phyloP scores from a whole-genome alignment of 1,140 invertebrate genomes.

The Copidosoma floridanum region DNA sequence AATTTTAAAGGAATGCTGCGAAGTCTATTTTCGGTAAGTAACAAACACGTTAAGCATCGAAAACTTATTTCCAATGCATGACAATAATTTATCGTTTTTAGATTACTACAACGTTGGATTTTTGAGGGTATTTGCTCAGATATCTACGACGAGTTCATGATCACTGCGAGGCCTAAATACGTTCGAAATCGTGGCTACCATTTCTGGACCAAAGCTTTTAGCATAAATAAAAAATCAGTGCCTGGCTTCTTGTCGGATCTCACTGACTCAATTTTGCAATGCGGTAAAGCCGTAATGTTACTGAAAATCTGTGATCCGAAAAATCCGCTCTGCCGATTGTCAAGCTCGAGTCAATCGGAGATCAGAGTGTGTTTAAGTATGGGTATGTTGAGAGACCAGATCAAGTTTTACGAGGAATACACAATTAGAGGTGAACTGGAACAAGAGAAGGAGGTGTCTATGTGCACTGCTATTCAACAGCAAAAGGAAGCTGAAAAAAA shows the following conservation, averaged over 20 bases:
- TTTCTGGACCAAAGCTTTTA: constrained; percentile 64
- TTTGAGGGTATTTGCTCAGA: constrained; percentile 64
- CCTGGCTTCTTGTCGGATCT: constrained; percentile 60
- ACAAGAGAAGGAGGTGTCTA: constrained; percentile 38
- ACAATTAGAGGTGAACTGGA: constrained; percentile 37
- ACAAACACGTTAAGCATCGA: constrained; percentile 5
- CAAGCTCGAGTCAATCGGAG: constrained; percentile 56
- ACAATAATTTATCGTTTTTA: constrained; percentile 36
- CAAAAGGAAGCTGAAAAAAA: constrained; percentile 39
- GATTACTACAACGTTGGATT: constrained; percentile 64
- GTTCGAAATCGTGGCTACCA: constrained; percentile 57
- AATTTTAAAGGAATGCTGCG: constrained; percentile 60
- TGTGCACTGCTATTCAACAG: constrained; percentile 42
- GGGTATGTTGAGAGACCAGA: constrained; percentile 56
- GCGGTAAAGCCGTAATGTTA: constrained; percentile 62
- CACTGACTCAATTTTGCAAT: constrained; percentile 60
- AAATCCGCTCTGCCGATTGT: constrained; percentile 60
- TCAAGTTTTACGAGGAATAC: constrained; percentile 56
- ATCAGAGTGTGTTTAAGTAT: constrained; percentile 60
- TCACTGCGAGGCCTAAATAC: constrained; percentile 57
- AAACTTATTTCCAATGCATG: neutral
- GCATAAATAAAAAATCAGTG: constrained; percentile 56
- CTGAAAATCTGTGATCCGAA: constrained; percentile 62
- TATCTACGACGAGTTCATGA: constrained; percentile 63
- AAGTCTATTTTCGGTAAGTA: constrained; percentile 63